Percentiles rank a stretch among this genome's conserved stretches.
Evolutionary conservation across 2,888 invertebrate genomes (phyloP).

Genomic region (Apamea epomidion): DNA sequence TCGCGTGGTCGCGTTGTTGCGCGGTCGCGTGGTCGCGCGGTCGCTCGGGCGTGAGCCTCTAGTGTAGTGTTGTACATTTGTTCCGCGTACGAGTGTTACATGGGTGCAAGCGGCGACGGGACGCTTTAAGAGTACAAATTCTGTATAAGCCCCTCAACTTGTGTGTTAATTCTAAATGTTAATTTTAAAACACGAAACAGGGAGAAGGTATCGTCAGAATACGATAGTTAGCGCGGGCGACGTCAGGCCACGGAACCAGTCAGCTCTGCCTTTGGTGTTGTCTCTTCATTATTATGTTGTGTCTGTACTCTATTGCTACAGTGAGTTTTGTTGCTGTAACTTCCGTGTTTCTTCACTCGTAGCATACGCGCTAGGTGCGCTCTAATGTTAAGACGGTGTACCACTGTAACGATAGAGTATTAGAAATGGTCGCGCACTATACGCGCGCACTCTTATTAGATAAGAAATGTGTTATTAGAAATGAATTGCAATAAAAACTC

Average conservation of each 20-base stretch:
- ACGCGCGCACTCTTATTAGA: constrained; percentile 85
- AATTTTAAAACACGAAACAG: constrained; percentile 86
- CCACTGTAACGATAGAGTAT: constrained; percentile 89
- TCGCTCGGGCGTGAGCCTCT: constrained; percentile 44
- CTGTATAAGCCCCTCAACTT: constrained; percentile 91
- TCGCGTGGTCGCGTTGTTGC: constrained; percentile 30
- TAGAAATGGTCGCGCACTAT: constrained; percentile 79
- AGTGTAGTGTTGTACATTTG: constrained; percentile 61
- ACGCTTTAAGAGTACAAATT: constrained; percentile 93
- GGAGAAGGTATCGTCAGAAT: constrained; percentile 80
- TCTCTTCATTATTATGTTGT: constrained; percentile 83
- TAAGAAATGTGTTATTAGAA: constrained; percentile 90
- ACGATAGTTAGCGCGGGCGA: constrained; percentile 80
- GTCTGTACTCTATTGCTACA: constrained; percentile 88
- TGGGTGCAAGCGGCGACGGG: constrained; percentile 83
- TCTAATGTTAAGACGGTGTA: constrained; percentile 64
- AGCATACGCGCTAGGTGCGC: constrained; percentile 62
- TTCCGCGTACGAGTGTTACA: constrained; percentile 67
- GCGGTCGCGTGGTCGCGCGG: not conserved
- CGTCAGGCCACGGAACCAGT: constrained; percentile 77
- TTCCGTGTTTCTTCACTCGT: constrained; percentile 77
- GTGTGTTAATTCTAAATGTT: constrained; percentile 87
- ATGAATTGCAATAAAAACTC: constrained; percentile 82
- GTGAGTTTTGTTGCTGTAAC: constrained; percentile 85
- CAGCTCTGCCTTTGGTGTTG: constrained; percentile 89